Evolutionary conservation across 2,797 vertebrate species (phyloP), one percentile per base, ranked within the genome.

Genomic region (Pipistrellus nathusii): DNA sequence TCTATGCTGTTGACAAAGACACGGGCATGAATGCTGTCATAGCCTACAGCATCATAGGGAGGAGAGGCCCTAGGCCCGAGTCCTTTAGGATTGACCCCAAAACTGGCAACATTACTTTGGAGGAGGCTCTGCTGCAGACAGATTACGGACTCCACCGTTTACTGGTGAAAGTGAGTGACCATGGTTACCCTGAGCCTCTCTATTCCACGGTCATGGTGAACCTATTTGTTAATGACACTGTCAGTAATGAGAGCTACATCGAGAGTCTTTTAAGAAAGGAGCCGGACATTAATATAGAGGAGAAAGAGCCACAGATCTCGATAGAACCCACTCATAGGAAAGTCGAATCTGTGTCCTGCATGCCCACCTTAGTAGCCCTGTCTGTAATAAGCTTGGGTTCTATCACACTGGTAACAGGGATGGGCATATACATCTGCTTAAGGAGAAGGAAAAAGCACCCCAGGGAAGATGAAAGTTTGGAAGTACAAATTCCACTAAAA

Each of bases 11-110:
- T 4, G 99, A 99, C 97, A 99, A 99, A 97, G 99, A 99, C 96
- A 99, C 99, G 0, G 99, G 99, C 75, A 99, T 99, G 99, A 99
- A 99, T 55, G 99, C 99, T 15, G 99, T 99, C 75, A 99, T 99
- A 64, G 99, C 99, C 53, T 99, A 99, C 92, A 99, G 99, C 96
- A 99, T 99, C 96, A 99, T 99, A 97, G 99, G 99, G 88, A 98
- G 99, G 97, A 99, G 99, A 98, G 99, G 99, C 3, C 99, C 99
- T 0, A 98, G 99, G 75, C 99, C 99, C 0, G 99, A 99, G 55
- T 99, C 99, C 0, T 99, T 99, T 93, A 98, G 98, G 84, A 99
- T 99, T 75, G 99, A 99, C 97, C 98, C 99, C 3, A 99, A 99
- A 98, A 99, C 99, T 14, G 99, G 99, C 96, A 99, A 99, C 97